Conservation (phyloP, 30 jellyfish, hydroid and myxozoan species). For the Pelagia noctiluca region DNA sequence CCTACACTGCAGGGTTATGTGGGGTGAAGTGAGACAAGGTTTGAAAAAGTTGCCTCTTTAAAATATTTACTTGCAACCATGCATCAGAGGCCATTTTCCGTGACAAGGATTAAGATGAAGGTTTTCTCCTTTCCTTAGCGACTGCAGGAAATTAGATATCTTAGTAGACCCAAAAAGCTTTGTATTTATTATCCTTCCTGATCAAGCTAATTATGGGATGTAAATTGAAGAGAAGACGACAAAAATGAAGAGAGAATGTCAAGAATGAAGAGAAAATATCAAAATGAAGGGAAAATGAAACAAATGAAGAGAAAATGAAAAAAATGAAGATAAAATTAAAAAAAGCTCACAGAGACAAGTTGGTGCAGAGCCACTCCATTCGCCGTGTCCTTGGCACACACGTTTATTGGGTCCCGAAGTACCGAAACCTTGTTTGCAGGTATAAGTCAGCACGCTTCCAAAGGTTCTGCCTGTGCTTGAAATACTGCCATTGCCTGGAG, state of each 20-base stretch:
- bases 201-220: too few relatives aligned
- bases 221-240: too few relatives aligned
- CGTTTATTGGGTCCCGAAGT: conserved; percentile 83
- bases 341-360: conserved; percentile 82
- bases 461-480: conserved; percentile 69
- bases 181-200: too few relatives aligned
- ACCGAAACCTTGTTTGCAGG: conserved; percentile 88
- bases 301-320: neutral
- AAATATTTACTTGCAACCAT: neutral
- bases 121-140: too few relatives aligned
- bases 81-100: neutral
- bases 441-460: conserved; percentile 71
- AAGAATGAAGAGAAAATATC: neutral
- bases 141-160: too few relatives aligned
- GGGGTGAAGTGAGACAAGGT: too few relatives aligned
- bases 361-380: conserved; percentile 97
- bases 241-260: neutral
- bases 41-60: too few relatives aligned
- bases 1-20: too few relatives aligned
- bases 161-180: too few relatives aligned
- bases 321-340: neutral
- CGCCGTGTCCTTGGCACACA: conserved; percentile 83
- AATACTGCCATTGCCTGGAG: conserved; percentile 78
- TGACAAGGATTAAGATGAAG: too few relatives aligned
- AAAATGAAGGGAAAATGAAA: neutral